phyloP scores from a whole-genome alignment of 2,888 invertebrate genomes.

The Listrodromus nycthemerus region DNA sequence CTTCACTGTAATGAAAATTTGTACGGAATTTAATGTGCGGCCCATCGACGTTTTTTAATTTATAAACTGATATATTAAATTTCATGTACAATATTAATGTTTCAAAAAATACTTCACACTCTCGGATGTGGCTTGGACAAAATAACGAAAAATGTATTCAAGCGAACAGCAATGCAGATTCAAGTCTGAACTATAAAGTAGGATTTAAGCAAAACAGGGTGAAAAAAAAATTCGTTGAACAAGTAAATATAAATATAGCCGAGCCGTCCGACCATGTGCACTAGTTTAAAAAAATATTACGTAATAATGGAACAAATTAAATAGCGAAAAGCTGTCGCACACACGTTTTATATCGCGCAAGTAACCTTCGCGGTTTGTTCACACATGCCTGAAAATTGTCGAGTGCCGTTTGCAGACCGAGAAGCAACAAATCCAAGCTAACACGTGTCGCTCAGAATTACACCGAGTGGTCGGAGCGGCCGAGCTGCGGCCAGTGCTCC shows the following conservation, averaged over 20 bases:
- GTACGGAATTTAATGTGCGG: too few relatives aligned
- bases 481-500: constrained; percentile 56
- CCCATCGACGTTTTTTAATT: too few relatives aligned
- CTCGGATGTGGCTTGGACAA: too few relatives aligned
- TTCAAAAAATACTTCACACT: too few relatives aligned
- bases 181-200: too few relatives aligned
- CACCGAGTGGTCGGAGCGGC: background rate
- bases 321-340: constrained; percentile 11
- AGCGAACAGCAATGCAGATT: too few relatives aligned
- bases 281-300: background rate
- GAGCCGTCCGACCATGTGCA: background rate
- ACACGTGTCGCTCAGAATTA: background rate
- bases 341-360: constrained; percentile 10
- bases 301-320: constrained; percentile 9
- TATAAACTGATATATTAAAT: too few relatives aligned
- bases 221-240: too few relatives aligned
- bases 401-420: constrained; percentile 16
- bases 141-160: too few relatives aligned
- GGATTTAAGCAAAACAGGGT: too few relatives aligned
- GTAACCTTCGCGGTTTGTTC: constrained; percentile 61
- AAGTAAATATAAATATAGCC: background rate
- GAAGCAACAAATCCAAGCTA: constrained; percentile 27
- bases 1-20: too few relatives aligned
- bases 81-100: too few relatives aligned
- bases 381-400: constrained; percentile 49